Base-by-base conservation (phyloP, 2,888 invertebrate genomes). In the Blomia tropicalis region DNA sequence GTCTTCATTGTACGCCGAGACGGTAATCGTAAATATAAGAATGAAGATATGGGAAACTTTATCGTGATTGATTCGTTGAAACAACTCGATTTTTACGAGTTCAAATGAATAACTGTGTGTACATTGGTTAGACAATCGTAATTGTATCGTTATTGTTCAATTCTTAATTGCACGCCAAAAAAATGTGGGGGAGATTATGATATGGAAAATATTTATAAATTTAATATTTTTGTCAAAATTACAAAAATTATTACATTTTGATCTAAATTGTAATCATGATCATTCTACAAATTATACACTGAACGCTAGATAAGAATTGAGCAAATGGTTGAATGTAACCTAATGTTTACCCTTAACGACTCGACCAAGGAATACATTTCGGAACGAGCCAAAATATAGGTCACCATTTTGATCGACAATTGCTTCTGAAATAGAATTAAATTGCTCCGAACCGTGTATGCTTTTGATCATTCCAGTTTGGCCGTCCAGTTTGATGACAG, bases 321-420 rank as follows among this genome's bases (percentile, higher is more conserved):
- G n/a, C n/a, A n/a, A n/a, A n/a, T n/a, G n/a, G n/a, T n/a, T n/a
- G n/a, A n/a, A n/a, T n/a, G n/a, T 36, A 17, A 36, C 7, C 36
- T 47, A 47, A 25, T 36, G 59, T 23, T 32, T 17, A 29, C 32
- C 32, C 29, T 56, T 61, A 11, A 27, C 19, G 30, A 62, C 56
- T 25, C 54, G 53, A 17, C 63, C 68, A 17, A 69, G 29, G 58
- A 64, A 68, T 23, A 54, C n/a, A 51, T 68, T 66, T 61, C 66
- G 61, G 22, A 66, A 74, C 0, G 74, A 74, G 3, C 75, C 75
- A 11, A 73, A 65, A 63, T 74, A 74, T 17, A 75, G 62, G 4
- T 70, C 67, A 1, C 72, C 72, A 56, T 70, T 67, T 30, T 70
- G 65, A 29, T 71, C 70, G 1, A 72, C 71, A 14, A 60, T 23